These are phyloP conservation scores for Campoplex nolae DNA, from an alignment of 2,888 invertebrate species.

Conservation along the genomic window DNA sequence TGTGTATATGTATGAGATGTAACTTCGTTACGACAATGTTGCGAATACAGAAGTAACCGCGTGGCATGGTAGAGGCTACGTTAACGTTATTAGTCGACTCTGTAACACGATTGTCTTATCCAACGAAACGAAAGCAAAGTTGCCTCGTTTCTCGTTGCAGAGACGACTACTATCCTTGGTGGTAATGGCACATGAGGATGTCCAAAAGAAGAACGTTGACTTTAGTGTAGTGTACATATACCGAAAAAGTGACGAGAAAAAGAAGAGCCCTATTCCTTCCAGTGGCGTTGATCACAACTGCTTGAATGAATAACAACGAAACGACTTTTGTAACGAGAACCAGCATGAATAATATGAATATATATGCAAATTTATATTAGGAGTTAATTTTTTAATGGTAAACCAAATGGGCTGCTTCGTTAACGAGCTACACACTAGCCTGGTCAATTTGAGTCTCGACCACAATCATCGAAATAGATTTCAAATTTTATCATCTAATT, in stretches of 20 bases:
- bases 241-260: conserved; percentile 48
- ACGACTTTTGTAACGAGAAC: conserved; percentile 24
- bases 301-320: conserved; percentile 57
- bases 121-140: conserved; percentile 71
- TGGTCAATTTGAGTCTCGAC: neutral
- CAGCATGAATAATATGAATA: neutral
- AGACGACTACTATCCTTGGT: conserved; percentile 24
- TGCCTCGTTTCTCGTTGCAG: conserved; percentile 48
- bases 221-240: neutral
- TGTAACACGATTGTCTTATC: conserved; percentile 70
- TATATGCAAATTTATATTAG: neutral
- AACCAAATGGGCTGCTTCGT: conserved; percentile 20
- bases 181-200: conserved; percentile 42
- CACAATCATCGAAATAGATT: neutral
- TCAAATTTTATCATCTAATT: neutral
- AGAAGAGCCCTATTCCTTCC: conserved; percentile 28
- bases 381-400: conserved; percentile 14
- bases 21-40: conserved; percentile 68
- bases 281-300: conserved; percentile 38
- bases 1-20: neutral
- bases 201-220: conserved; percentile 26
- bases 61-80: conserved; percentile 18
- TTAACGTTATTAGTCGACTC: conserved; percentile 69
- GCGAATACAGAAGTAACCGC: conserved; percentile 63
- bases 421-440: conserved; percentile 14